A percentile compares a stretch with the other conserved stretches of the same genome.
Conservation (phyloP, 2,113 vertebrate genomes). For the Pyxicephalus adspersus region DNA sequence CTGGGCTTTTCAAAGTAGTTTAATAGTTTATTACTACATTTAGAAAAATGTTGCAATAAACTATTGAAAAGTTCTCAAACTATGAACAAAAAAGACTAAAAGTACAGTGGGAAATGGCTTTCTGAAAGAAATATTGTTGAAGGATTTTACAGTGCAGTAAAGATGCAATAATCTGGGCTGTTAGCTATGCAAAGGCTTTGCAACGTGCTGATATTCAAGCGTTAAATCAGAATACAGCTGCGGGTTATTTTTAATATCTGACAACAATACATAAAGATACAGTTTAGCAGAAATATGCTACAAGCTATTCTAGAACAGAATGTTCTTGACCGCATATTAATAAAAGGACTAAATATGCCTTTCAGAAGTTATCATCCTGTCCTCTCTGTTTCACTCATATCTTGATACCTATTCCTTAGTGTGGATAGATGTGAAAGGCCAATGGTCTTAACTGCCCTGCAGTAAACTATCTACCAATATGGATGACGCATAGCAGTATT, state of each 20-base stretch:
- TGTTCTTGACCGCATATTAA: slow-evolving; percentile 40
- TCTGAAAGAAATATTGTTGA: not conserved
- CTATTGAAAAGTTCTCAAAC: not conserved
- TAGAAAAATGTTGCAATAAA: not conserved
- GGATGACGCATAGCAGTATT: too few species aligned
- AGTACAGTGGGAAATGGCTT: not conserved
- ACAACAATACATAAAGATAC: slow-evolving; percentile 37
- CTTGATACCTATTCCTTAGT: not conserved
- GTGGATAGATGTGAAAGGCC: not conserved
- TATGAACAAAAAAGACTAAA: not conserved
- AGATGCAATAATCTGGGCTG: slow-evolving; percentile 5
- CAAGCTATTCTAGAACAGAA: slow-evolving; percentile 18
- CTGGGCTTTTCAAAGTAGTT: too few species aligned
- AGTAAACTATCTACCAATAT: too few species aligned
- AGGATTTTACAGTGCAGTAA: not conserved
- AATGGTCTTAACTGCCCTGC: not conserved
- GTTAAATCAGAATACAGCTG: slow-evolving; percentile 27
- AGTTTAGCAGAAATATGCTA: slow-evolving; percentile 33
- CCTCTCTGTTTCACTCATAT: not conserved
- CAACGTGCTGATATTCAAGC: not conserved
- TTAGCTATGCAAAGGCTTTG: slow-evolving; percentile 2
- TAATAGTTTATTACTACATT: too few species aligned
- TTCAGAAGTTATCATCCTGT: slow-evolving; percentile 9
- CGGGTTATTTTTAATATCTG: slow-evolving; percentile 26
- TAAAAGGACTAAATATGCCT: slow-evolving; percentile 35